These are phyloP conservation scores for Phenganax stokvisi DNA, from an alignment of 92 coral and sea anemone genomes.

Conservation along the genomic window DNA sequence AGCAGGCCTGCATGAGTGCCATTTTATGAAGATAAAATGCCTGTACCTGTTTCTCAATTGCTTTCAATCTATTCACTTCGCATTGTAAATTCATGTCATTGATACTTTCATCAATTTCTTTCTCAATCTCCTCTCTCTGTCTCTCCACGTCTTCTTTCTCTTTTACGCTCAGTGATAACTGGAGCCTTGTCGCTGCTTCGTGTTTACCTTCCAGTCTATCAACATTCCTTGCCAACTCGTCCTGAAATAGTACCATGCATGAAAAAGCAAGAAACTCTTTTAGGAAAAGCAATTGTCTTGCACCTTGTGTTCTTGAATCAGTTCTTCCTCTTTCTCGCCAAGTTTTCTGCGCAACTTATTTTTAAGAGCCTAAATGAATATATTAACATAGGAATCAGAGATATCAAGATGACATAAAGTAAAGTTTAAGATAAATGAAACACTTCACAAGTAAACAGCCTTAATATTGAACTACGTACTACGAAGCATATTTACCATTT, in stretches of 20 bases:
- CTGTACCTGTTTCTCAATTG: constrained; percentile 70
- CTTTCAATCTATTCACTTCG: constrained; percentile 68
- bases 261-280: background rate
- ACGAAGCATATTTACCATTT: constrained; percentile 48
- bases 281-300: background rate
- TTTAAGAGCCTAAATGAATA: constrained; percentile 59
- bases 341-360: constrained; percentile 74
- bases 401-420: no score
- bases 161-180: constrained; percentile 79
- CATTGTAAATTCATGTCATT: constrained; percentile 68
- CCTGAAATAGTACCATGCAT: constrained; percentile 34
- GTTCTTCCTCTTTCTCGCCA: constrained; percentile 61
- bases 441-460: no score
- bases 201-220: constrained; percentile 46
- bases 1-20: constrained; percentile 40
- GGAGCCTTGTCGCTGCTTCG: constrained; percentile 59
- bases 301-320: constrained; percentile 73
- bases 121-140: constrained; percentile 63
- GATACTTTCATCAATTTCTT: constrained; percentile 82
- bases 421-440: no score
- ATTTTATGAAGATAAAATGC: no score
- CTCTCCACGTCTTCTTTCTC: constrained; percentile 67
- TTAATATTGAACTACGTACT: background rate
- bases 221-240: constrained; percentile 57
- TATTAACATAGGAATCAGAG: background rate